Evolutionary conservation across 2,113 vertebrate genomes (phyloP).

Genomic region (Corythaeola cristata): DNA sequence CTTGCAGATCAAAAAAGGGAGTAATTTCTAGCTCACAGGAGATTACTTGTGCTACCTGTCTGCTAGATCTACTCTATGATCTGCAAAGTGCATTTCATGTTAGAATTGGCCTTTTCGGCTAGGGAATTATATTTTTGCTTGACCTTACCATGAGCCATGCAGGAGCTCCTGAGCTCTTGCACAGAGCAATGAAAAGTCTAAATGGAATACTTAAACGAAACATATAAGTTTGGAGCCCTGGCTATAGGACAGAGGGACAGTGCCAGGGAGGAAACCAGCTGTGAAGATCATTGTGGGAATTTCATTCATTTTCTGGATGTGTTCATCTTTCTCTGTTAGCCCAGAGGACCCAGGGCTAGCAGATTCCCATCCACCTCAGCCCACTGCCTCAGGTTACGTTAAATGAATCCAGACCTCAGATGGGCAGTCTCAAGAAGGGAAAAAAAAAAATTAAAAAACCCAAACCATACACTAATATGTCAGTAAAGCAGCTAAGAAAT

Average conservation of each 20-base stretch:
- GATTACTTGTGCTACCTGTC: not conserved
- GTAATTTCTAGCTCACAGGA: not conserved
- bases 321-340: not conserved
- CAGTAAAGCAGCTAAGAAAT: not conserved
- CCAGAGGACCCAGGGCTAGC: not conserved
- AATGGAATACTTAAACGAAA: not conserved
- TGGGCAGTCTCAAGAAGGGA: not conserved
- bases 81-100: not conserved
- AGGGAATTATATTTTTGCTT: not conserved
- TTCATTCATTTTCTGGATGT: not conserved
- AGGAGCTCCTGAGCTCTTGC: not conserved
- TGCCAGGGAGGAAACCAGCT: not conserved
- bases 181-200: not conserved
- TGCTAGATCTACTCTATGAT: not conserved
- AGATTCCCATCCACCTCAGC: not conserved
- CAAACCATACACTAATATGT: not conserved
- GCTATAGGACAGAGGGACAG: not conserved
- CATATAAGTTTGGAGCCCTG: not conserved
- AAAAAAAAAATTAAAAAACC: not conserved
- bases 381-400: not conserved
- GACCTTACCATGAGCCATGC: not conserved
- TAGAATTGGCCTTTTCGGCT: not conserved
- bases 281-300: not conserved
- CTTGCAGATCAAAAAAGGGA: not conserved
- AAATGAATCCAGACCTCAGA: slow-evolving; percentile 42